These are phyloP conservation scores for Mythimna pallens DNA, from an alignment of 2,888 invertebrate species.

Conservation along the genomic window DNA sequence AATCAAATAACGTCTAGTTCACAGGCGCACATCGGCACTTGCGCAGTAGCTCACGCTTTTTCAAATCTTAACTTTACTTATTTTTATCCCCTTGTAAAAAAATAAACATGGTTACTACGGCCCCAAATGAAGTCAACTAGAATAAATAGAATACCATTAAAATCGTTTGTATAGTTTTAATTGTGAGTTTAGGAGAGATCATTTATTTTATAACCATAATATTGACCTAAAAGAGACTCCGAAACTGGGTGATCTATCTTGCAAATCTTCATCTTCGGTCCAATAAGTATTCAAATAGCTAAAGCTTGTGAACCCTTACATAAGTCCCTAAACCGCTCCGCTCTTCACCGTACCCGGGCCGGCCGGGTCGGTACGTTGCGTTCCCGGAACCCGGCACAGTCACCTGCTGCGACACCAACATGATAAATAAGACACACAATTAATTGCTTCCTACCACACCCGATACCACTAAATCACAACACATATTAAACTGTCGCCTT, in stretches of 20 bases:
- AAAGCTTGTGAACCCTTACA: neutral
- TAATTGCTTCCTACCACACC: conserved; percentile 87
- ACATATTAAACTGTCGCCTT: conserved; percentile 81
- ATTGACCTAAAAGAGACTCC: too few relatives aligned
- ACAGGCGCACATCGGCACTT: too few relatives aligned
- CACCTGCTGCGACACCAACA: conserved; percentile 86
- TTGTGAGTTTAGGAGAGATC: too few relatives aligned
- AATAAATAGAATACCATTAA: neutral
- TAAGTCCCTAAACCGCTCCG: conserved; percentile 53
- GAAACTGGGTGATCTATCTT: neutral
- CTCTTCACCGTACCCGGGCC: conserved; percentile 41
- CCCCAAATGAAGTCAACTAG: neutral
- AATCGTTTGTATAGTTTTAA: too few relatives aligned
- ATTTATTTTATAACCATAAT: neutral
- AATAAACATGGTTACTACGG: too few relatives aligned
- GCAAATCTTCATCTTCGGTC: neutral
- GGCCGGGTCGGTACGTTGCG: conserved; percentile 50
- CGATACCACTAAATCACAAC: conserved; percentile 81
- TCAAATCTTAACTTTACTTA: too few relatives aligned
- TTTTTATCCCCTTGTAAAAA: too few relatives aligned
- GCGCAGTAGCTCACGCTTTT: too few relatives aligned
- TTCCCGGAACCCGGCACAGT: conserved; percentile 80
- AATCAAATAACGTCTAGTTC: too few relatives aligned
- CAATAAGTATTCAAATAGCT: neutral
- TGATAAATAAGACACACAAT: conserved; percentile 87